These are phyloP conservation scores for Epinephelus fuscoguttatus DNA, from an alignment of 2,113 vertebrate species.

Conservation along the genomic window DNA sequence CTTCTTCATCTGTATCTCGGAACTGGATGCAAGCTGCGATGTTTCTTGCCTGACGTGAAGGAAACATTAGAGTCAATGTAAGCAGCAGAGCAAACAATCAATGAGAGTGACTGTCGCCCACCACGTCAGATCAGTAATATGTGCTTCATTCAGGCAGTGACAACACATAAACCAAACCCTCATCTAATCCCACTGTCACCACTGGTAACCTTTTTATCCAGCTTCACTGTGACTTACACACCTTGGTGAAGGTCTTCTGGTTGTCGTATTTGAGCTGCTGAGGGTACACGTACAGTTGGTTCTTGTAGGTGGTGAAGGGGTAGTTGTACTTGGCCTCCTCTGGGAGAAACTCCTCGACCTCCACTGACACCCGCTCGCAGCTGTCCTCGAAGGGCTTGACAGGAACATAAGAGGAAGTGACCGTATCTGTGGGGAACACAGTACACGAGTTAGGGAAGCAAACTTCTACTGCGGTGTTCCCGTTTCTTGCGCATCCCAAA, in stretches of 20 bases:
- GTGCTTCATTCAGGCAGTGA: background rate
- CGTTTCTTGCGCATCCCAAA: background rate
- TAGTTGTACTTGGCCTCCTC: slow-evolving; percentile 94
- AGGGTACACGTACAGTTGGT: slow-evolving; percentile 95
- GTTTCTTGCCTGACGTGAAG: slow-evolving; percentile 90
- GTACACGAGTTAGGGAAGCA: background rate
- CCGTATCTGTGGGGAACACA: slow-evolving; percentile 85
- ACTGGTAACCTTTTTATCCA: background rate
- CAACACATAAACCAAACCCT: background rate
- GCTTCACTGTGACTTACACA: slow-evolving; percentile 58
- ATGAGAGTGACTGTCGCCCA: background rate
- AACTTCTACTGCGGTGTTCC: background rate
- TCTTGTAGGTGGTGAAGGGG: slow-evolving; percentile 95
- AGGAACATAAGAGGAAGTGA: slow-evolving; percentile 93
- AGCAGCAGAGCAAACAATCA: background rate
- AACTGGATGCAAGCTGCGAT: slow-evolving; percentile 95
- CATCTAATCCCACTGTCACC: background rate
- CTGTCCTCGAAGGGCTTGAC: slow-evolving; percentile 92
- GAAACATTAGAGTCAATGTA: background rate
- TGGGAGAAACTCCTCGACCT: slow-evolving; percentile 95
- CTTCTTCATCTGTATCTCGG: slow-evolving; percentile 93
- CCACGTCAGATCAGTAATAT: background rate
- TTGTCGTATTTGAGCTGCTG: slow-evolving; percentile 96
- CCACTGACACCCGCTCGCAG: slow-evolving; percentile 88
- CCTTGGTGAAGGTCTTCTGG: slow-evolving; percentile 99